Evolutionary conservation across 2,888 invertebrate species (phyloP).

Genomic region (Phyllotreta cruciferae): DNA sequence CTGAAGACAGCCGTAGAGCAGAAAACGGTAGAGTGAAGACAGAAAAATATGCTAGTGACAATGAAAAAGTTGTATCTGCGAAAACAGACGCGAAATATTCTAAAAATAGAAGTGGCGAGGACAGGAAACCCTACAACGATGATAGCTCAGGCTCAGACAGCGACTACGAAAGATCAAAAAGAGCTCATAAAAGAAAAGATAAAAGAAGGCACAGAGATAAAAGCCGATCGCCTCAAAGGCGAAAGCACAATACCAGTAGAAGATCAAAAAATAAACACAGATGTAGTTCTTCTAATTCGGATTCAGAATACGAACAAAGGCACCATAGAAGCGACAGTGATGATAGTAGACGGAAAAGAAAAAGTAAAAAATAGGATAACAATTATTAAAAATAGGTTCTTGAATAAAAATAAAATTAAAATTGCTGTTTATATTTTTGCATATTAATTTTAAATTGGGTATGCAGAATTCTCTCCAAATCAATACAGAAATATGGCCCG

Average conservation of each 20-base stretch:
- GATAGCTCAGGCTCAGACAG: conserved; percentile 32
- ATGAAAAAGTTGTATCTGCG: conserved; percentile 17
- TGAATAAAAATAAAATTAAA: too few species aligned
- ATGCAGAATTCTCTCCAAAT: too few species aligned
- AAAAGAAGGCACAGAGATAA: conserved; percentile 36
- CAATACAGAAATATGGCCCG: not conserved
- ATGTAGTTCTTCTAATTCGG: conserved; percentile 31
- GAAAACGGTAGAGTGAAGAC: conserved; percentile 4
- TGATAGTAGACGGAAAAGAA: conserved; percentile 31
- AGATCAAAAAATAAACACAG: conserved; percentile 35
- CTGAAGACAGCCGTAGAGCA: not conserved
- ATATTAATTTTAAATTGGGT: too few species aligned
- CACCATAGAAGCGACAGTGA: conserved; percentile 35
- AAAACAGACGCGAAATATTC: conserved; percentile 21
- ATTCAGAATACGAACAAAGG: conserved; percentile 33
- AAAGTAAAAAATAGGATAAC: conserved; percentile 2
- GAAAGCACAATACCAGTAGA: conserved; percentile 16
- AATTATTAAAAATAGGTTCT: too few species aligned
- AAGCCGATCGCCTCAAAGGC: conserved; percentile 35
- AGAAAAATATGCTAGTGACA: conserved; percentile 1
- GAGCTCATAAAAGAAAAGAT: conserved; percentile 33
- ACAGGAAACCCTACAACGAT: conserved; percentile 6
- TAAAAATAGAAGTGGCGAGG: conserved; percentile 12
- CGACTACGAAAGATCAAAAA: conserved; percentile 23
- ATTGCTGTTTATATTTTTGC: too few species aligned